Evolutionary conservation across 2,888 invertebrate species (phyloP).

Genomic region (Agriopis marginaria): DNA sequence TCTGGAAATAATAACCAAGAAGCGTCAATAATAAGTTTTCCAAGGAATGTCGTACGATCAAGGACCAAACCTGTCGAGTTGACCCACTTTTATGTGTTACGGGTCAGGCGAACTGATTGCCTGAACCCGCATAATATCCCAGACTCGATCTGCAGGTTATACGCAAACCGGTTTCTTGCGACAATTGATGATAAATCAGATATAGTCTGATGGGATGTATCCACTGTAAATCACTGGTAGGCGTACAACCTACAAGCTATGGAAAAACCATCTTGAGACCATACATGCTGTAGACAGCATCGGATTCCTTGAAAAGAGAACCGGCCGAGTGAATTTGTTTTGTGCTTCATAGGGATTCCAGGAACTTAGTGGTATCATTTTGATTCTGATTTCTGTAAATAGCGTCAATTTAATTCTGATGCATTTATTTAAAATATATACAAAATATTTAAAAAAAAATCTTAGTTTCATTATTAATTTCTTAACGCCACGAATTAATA

Average conservation of each 20-base stretch:
- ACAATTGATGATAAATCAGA: conserved; percentile 80
- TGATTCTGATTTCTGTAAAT: background rate
- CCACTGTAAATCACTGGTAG: conserved; percentile 14
- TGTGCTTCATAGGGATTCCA: conserved; percentile 15
- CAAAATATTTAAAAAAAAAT: too few species aligned
- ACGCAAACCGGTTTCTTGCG: conserved; percentile 59
- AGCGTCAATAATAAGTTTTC: conserved; percentile 45
- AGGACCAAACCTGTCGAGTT: conserved; percentile 74
- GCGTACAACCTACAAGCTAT: background rate
- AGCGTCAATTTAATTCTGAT: background rate
- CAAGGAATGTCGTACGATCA: conserved; percentile 60
- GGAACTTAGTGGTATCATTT: conserved; percentile 10
- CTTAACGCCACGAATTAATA: too few species aligned
- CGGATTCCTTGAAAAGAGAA: conserved; percentile 20
- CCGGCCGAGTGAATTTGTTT: conserved; percentile 38
- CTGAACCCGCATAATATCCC: conserved; percentile 74
- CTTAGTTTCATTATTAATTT: too few species aligned
- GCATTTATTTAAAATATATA: background rate
- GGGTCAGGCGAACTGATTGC: conserved; percentile 72
- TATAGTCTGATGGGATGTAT: conserved; percentile 35
- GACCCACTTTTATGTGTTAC: conserved; percentile 75
- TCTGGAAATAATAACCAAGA: conserved; percentile 22
- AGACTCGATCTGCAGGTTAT: conserved; percentile 66
- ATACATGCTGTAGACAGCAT: conserved; percentile 13
- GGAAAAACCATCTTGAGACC: conserved; percentile 9